Evolutionary conservation across 2,888 invertebrate species (phyloP), one percentile per base, ranked within the genome.

Genomic region (Lepidonotus clava): DNA sequence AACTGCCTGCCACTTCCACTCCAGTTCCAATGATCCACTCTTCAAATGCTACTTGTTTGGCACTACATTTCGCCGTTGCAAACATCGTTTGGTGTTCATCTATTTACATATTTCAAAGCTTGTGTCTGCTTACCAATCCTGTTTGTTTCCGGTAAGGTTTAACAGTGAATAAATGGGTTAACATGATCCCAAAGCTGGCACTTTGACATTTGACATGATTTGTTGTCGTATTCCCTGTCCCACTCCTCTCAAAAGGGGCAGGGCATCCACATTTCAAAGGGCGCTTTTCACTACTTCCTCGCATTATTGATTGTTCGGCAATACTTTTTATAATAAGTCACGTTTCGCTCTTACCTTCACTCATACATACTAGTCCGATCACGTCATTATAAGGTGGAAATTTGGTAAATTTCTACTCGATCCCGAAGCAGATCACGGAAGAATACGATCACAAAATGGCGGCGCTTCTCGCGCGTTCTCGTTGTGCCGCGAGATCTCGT

Each of bases 381-480:
- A 80, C 41, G 80, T 46, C 51, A 80, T 80, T 32, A 80, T 80
- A 46, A 14, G 11, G 1, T 8, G 24, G 51, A 80, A 46, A 46
- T 80, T 41, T 24, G 46, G 46, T 6, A 32, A 80, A 28, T 46
- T 46, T 80, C 2, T 24, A 51, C 80, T 32, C 46, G 80, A 24
- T 80, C 80, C 80, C 14, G 14, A 21, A 80, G 71, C 41, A 80
- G 80, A 80, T 80, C 80, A 80, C 80, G 80, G 80, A 80, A 80
- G 80, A 80, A 80, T 51, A 80, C 71, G 51, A 80, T 80, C 46
- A 46, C 80, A 80, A 80, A 80, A 80, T 80, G 80, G 80, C 80
- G 80, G 46, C 24, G 71, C 38, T 11, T 71, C 71, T 71, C 71
- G 71, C 36, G 71, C 1, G 80, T 80, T 80, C 80, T 32, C 80